Percentiles rank a stretch among this genome's conserved stretches.
Conservation (phyloP, 2,888 invertebrate genomes). For the Lasioglossum lativentre region DNA sequence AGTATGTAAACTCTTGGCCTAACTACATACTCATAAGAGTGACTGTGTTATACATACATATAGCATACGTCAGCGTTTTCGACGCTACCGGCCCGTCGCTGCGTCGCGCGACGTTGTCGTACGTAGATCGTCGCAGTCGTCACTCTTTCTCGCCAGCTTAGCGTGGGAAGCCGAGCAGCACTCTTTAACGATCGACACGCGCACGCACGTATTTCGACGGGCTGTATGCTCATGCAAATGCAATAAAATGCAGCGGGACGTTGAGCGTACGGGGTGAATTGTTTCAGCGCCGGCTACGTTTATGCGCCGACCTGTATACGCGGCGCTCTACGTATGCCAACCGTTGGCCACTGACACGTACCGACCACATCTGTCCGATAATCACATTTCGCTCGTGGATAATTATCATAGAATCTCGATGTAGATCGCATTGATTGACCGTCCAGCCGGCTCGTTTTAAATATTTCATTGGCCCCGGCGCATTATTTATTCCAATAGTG, state of each 20-base stretch:
- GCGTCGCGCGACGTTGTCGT: background rate
- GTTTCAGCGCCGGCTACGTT: constrained; percentile 25
- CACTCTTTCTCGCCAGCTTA: constrained; percentile 41
- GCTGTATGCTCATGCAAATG: constrained; percentile 48
- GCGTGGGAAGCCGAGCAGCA: constrained; percentile 61
- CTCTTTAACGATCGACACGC: constrained; percentile 67
- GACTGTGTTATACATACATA: background rate
- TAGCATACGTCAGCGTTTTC: background rate
- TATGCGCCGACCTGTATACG: constrained; percentile 38
- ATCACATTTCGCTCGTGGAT: constrained; percentile 57
- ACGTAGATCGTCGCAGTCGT: constrained; percentile 18
- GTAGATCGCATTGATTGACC: constrained; percentile 29
- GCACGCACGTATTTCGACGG: constrained; percentile 4
- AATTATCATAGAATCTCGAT: constrained; percentile 56
- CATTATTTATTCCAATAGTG: constrained; percentile 9
- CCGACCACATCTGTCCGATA: constrained; percentile 53
- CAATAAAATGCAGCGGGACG: constrained; percentile 59
- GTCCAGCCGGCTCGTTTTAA: background rate
- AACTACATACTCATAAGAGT: background rate
- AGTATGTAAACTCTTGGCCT: background rate
- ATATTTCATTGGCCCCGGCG: constrained; percentile 6
- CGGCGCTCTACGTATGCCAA: constrained; percentile 43
- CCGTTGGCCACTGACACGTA: constrained; percentile 54
- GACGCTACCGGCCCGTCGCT: background rate
- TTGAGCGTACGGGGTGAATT: constrained; percentile 30